phyloP scores from a whole-genome alignment of 2,888 invertebrate genomes.

The Steinernema hermaphroditum region DNA sequence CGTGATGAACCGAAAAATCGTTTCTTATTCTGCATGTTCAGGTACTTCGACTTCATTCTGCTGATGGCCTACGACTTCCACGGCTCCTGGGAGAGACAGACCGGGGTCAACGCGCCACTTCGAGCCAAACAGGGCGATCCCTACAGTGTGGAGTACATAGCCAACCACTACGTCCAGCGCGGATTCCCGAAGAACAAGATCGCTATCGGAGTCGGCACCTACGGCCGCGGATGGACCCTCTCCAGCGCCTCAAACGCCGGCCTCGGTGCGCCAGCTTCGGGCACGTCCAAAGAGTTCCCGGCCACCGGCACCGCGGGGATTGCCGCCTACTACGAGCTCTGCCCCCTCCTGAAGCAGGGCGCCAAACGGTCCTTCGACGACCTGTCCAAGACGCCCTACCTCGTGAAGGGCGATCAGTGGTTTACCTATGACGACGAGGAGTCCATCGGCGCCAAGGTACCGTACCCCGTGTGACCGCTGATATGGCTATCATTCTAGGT shows the following conservation, averaged over 20 bases:
- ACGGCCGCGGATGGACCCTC: constrained; percentile 63
- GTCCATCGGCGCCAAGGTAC: constrained; percentile 71
- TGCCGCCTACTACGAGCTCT: constrained; percentile 84
- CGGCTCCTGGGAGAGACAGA: constrained; percentile 52
- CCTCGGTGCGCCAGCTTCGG: constrained; percentile 48
- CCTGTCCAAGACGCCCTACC: constrained; percentile 77
- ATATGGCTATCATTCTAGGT: not conserved
- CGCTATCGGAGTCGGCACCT: constrained; percentile 60
- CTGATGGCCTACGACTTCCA: constrained; percentile 62
- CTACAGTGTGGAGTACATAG: constrained; percentile 71
- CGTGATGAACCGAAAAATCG: too few species aligned
- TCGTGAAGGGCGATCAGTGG: constrained; percentile 81
- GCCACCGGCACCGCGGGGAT: constrained; percentile 92
- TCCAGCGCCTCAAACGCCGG: constrained; percentile 42
- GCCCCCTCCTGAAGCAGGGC: not conserved
- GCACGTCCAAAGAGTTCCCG: constrained; percentile 44
- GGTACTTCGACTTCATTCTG: constrained; percentile 54
- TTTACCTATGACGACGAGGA: constrained; percentile 86
- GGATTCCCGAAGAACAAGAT: constrained; percentile 63
- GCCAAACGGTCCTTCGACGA: constrained; percentile 76
- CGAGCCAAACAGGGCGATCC: constrained; percentile 35
- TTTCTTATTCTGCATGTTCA: too few species aligned
- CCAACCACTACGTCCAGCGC: constrained; percentile 75
- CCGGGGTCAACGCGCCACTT: constrained; percentile 56
- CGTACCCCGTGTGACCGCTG: too few species aligned